These are phyloP conservation scores for Cyanistes caeruleus DNA, from an alignment of 2,113 vertebrate genomes.

Conservation along the genomic window DNA sequence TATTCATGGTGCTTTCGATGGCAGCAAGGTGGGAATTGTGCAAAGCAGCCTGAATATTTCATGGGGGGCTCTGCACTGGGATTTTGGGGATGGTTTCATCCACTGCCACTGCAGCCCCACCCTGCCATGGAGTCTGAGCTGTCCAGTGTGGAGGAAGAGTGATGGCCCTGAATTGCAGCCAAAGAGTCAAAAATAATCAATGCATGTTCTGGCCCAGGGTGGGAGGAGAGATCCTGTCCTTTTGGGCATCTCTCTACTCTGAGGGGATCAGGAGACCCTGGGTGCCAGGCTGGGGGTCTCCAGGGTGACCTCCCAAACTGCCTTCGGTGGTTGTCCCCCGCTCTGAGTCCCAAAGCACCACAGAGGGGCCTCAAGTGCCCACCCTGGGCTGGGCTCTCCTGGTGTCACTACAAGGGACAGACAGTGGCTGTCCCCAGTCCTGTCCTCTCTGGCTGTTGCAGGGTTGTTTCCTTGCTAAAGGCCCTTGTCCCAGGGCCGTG, in stretches of 20 bases:
- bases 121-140: not conserved
- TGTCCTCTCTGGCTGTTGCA: not conserved
- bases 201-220: fast-evolving
- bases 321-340: not conserved
- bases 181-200: not conserved
- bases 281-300: not conserved
- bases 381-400: not conserved
- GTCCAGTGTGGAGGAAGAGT: fast-evolving
- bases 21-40: not conserved
- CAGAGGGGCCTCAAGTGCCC: not conserved
- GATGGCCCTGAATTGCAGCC: not conserved
- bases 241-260: not conserved
- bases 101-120: fast-evolving
- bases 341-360: not conserved
- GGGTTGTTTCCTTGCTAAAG: not conserved
- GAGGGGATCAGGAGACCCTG: fast-evolving
- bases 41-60: conserved; percentile 19
- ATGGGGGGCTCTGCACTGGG: not conserved
- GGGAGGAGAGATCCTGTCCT: not conserved
- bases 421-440: not conserved
- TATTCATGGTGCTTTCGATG: not conserved
- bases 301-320: not conserved
- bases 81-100: not conserved
- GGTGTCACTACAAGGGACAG: fast-evolving
- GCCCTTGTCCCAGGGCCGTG: not conserved